Evolutionary conservation across 1,140 invertebrate genomes (phyloP), one percentile per base, ranked within the genome.

Genomic region (Caenorhabditis inopinata): DNA sequence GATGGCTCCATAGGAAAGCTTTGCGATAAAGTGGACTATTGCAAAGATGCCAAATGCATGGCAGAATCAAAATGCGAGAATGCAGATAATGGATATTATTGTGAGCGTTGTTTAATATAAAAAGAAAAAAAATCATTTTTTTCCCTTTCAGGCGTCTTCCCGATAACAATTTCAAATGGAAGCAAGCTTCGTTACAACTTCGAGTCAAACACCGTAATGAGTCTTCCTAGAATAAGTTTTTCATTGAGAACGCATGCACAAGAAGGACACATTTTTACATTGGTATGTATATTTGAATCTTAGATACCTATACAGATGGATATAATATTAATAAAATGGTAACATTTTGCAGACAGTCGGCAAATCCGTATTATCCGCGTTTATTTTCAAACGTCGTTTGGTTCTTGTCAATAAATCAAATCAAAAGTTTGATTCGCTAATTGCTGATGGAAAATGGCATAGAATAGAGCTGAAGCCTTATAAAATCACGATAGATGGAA

Each of bases 21-120:
- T 81, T 98, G 96, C 87, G 92, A 93, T 83, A 94, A 96, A 85
- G 92, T 94, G 88, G 94, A 97, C 89, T 96, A 95, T 90, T 98
- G 96, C 89, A 92, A 94, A 86, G 77, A 84, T 68, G 90, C 90
- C 29, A 90, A 91, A 18, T 98, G 96, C 89, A 96, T 96, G 1
- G 88, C 87, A 32, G 92, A 92, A 74, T 93, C 94, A 11, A 91
- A 91, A 42, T 98, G 96, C 88, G 91, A 92, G 51, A 97, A 97
- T 90, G 91, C 97, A 6, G 92, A 94, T 80, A 92, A 93, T 83
- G 96, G 96, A 21, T 96, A 94, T 89, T 94, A 96, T 90, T 98
- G 96, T 91, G 88, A 89, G 89, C 85, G 3, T 1, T 14, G 16
- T 23, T 29, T 18, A 4, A 29, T 7, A 86, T 51, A 79, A 35